Percentiles rank a stretch among this genome's conserved stretches.
phyloP scores from a whole-genome alignment of 1,140 invertebrate species.

The Pachyrhynchus sulphureomaculatus region DNA sequence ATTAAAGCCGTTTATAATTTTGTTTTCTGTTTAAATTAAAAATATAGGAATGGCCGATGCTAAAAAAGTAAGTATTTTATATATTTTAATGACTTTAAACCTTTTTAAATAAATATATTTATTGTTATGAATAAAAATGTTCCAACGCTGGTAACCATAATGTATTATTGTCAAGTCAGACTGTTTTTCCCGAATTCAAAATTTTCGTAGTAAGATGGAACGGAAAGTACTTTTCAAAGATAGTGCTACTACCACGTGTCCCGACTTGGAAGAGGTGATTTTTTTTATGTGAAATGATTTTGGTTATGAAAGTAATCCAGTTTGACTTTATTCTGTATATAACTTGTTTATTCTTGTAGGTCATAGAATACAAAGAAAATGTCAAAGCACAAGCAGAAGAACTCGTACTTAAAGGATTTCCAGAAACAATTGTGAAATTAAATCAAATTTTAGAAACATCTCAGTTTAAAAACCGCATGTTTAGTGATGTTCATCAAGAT shows the following conservation, averaged over 20 bases:
- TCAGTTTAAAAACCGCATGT: conserved; percentile 73
- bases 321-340: background rate
- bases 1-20: background rate
- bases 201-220: background rate
- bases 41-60: background rate
- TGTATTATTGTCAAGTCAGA: background rate
- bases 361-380: conserved; percentile 81
- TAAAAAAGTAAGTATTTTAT: conserved; percentile 1
- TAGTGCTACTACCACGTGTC: background rate
- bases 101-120: background rate
- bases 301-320: background rate
- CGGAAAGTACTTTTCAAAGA: background rate
- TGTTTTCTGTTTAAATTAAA: background rate
- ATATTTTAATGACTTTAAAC: background rate
- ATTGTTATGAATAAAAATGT: too few relatives aligned
- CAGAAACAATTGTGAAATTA: conserved; percentile 85
- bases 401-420: conserved; percentile 82
- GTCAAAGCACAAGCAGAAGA: conserved; percentile 82
- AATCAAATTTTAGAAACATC: conserved; percentile 80
- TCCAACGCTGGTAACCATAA: background rate
- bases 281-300: background rate
- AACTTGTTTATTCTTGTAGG: conserved; percentile 59
- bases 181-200: background rate
- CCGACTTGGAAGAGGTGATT: background rate
- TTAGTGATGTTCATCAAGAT: conserved; percentile 74